Conservation (phyloP, 2,113 vertebrate species). For the Phalacrocorax brasilianus region DNA sequence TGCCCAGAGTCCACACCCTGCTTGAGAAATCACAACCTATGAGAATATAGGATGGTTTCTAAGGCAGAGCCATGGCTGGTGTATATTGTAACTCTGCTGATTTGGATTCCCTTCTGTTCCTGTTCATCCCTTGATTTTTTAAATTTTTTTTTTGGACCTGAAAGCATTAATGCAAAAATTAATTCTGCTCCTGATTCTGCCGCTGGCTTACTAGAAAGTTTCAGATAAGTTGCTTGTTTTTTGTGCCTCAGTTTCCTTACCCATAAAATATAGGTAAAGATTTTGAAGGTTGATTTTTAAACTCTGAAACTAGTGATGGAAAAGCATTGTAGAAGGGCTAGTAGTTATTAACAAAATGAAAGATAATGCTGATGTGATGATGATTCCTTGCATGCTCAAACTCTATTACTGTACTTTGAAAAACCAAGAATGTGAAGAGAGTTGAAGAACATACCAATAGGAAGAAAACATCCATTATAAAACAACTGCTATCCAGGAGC, state of each 20-base stretch:
- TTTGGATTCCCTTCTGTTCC: neutral
- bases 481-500: constrained; percentile 35
- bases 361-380: neutral
- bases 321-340: neutral
- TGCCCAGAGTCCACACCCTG: neutral
- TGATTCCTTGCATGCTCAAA: neutral
- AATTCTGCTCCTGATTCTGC: neutral
- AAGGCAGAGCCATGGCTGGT: neutral
- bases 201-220: neutral
- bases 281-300: neutral
- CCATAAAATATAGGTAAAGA: neutral
- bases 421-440: neutral
- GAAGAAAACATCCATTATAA: constrained; percentile 50
- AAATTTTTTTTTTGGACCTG: neutral
- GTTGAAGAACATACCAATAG: neutral
- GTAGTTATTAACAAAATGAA: neutral
- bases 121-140: neutral
- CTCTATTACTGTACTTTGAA: neutral
- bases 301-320: neutral
- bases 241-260: neutral
- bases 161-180: neutral
- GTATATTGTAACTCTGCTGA: neutral
- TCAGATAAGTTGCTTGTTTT: neutral
- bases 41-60: neutral
- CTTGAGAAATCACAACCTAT: neutral